Percentiles rank a stretch among this genome's conserved stretches.
Conservation (phyloP, 2,888 invertebrate species). For the Caenorhabditis imperialis region DNA sequence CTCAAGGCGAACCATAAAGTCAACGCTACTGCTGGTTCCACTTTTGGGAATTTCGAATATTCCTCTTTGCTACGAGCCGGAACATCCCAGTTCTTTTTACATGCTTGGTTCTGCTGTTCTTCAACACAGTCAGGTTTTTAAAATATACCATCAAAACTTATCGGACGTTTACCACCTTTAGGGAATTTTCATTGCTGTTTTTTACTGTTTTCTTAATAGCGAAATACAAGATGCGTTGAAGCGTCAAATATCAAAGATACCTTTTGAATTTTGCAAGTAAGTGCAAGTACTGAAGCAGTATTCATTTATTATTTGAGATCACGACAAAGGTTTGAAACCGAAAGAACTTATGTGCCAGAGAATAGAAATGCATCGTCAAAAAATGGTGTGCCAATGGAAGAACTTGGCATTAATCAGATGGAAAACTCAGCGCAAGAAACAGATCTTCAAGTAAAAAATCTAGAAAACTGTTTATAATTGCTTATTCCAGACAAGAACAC, state of each 20-base stretch:
- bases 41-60: slow-evolving; percentile 81
- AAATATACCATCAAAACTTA: neutral
- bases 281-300: too few relatives aligned
- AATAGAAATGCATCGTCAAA: slow-evolving; percentile 63
- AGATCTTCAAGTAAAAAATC: too few relatives aligned
- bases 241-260: slow-evolving; percentile 73
- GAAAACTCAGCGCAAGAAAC: too few relatives aligned
- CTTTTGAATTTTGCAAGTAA: slow-evolving; percentile 66
- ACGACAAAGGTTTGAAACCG: slow-evolving; percentile 72
- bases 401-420: too few relatives aligned
- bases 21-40: slow-evolving; percentile 81
- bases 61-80: slow-evolving; percentile 80
- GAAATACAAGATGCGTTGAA: slow-evolving; percentile 78
- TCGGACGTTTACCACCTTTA: slow-evolving; percentile 46
- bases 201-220: slow-evolving; percentile 76
- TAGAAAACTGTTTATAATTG: too few relatives aligned
- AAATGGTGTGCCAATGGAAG: slow-evolving; percentile 74
- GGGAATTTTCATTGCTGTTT: slow-evolving; percentile 78
- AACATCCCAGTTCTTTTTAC: slow-evolving; percentile 78
- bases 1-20: slow-evolving; percentile 81
- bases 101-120: slow-evolving; percentile 81
- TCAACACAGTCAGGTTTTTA: slow-evolving; percentile 80
- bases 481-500: too few relatives aligned
- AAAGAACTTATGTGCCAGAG: slow-evolving; percentile 76
- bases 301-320: too few relatives aligned